These are phyloP conservation scores for Noctua comes DNA, from an alignment of 2,888 invertebrate genomes.

Conservation along the genomic window DNA sequence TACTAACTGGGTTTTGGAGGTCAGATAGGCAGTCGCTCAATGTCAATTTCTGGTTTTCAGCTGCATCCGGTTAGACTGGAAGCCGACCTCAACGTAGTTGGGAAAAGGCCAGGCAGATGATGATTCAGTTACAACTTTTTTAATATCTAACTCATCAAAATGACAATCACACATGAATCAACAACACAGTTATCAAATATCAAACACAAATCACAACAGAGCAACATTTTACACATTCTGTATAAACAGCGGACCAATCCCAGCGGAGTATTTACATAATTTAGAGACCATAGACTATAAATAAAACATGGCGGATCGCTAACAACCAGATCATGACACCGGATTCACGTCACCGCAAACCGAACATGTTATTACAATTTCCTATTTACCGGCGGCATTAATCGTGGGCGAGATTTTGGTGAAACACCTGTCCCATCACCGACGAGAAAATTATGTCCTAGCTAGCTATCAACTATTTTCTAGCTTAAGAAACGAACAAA, in stretches of 20 bases:
- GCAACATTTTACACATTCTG: slow-evolving; percentile 36
- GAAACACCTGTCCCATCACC: not conserved
- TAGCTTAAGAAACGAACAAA: no score
- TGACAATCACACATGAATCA: not conserved
- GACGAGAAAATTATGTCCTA: not conserved
- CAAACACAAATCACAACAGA: slow-evolving; percentile 29
- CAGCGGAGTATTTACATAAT: slow-evolving; percentile 52
- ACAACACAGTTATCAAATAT: slow-evolving; percentile 14
- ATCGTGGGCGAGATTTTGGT: not conserved
- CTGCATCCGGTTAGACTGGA: no score
- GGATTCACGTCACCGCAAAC: slow-evolving; percentile 55
- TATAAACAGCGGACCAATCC: slow-evolving; percentile 33
- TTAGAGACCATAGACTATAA: slow-evolving; percentile 54
- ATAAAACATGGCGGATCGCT: slow-evolving; percentile 59
- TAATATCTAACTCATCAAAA: not conserved
- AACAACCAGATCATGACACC: slow-evolving; percentile 48
- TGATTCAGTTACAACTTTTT: not conserved
- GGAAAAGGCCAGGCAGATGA: no score
- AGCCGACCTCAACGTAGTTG: no score
- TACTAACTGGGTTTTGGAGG: no score
- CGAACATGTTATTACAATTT: slow-evolving; percentile 53
- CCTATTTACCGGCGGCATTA: slow-evolving; percentile 39
- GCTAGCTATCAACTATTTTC: no score
- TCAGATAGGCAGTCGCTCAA: no score
- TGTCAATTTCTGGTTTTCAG: no score